phyloP scores from a whole-genome alignment of 2,113 vertebrate species.

The Dicaeum eximium region DNA sequence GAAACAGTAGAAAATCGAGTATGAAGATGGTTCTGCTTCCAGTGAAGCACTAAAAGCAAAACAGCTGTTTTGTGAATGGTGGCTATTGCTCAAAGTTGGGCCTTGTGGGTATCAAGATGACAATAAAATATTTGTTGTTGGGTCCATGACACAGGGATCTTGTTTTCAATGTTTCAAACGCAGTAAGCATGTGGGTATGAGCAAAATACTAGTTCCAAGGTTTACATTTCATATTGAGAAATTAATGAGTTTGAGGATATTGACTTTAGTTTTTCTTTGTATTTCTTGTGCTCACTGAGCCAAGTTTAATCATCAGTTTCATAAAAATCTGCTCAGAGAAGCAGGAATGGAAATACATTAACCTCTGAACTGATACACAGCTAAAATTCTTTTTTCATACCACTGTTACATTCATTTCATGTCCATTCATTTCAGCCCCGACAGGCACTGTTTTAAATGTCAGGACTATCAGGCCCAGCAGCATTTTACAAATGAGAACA shows the following conservation, averaged over 20 bases:
- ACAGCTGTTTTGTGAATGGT: not conserved
- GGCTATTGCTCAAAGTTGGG: constrained; percentile 9
- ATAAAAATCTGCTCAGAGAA: constrained; percentile 4
- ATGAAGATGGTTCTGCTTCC: constrained; percentile 7
- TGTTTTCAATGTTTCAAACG: constrained; percentile 6
- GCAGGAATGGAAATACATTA: not conserved
- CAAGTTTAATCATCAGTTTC: not conserved
- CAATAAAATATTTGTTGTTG: constrained; percentile 7
- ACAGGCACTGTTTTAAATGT: not conserved
- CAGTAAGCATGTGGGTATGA: not conserved
- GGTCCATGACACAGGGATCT: not conserved
- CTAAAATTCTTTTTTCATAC: not conserved
- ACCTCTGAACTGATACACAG: not conserved
- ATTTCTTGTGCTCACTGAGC: not conserved
- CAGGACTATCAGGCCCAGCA: not conserved
- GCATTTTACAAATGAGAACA: not conserved
- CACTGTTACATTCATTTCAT: not conserved
- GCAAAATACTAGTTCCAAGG: not conserved
- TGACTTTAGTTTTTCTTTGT: not conserved
- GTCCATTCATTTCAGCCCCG: not conserved
- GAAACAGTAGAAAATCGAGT: not conserved
- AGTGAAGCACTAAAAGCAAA: constrained; percentile 29
- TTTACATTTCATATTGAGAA: not conserved
- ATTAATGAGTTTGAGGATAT: not conserved
- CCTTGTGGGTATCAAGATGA: not conserved